Conservation (phyloP, 1,140 invertebrate species). For the Plutomurus gul region DNA sequence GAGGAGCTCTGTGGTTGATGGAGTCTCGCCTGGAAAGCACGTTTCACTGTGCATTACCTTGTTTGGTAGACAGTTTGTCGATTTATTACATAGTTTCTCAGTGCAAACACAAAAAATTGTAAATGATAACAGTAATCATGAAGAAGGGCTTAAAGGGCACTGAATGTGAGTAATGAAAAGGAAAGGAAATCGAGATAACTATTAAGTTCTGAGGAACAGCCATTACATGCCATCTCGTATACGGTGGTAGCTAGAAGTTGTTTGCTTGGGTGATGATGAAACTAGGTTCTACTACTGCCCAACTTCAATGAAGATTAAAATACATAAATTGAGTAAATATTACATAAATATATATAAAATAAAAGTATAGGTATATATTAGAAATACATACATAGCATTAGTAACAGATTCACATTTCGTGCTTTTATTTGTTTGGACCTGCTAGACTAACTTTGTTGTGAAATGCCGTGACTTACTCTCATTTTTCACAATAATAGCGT, state of each 20-base stretch:
- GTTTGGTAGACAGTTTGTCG: constrained; percentile 3
- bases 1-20: too few relatives aligned
- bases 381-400: too few relatives aligned
- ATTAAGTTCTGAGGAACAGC: too few relatives aligned
- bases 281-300: too few relatives aligned
- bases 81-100: constrained; percentile 2
- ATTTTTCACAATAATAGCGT: too few relatives aligned
- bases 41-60: background rate
- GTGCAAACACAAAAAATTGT: background rate
- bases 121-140: constrained; percentile 19
- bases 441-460: background rate
- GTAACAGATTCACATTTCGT: too few relatives aligned
- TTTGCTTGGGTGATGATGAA: too few relatives aligned
- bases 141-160: background rate
- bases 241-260: too few relatives aligned
- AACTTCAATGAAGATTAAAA: background rate
- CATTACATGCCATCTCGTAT: too few relatives aligned
- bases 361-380: background rate
- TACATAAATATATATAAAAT: background rate
- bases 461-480: constrained; percentile 1
- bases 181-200: background rate
- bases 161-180: background rate
- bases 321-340: background rate
- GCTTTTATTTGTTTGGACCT: background rate
- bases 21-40: too few relatives aligned